A percentile compares a stretch with the other conserved stretches of the same genome.
Evolutionary conservation across 2,113 vertebrate genomes (phyloP).

Genomic region (Sinocyclocheilus rhinocerous): DNA sequence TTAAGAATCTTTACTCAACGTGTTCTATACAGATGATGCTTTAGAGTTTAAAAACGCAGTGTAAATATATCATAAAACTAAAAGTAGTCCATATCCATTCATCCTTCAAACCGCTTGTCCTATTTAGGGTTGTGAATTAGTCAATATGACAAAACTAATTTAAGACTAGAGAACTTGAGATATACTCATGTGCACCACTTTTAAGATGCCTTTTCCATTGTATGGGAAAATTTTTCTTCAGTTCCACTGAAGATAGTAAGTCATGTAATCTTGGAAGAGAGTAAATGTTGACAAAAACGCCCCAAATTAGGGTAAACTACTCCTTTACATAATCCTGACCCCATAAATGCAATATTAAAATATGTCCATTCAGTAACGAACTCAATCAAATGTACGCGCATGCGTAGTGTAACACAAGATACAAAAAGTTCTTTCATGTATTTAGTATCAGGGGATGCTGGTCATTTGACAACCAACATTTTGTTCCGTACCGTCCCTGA

Average conservation of each 20-base stretch:
- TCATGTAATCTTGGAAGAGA: background rate
- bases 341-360: background rate
- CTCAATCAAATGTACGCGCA: background rate
- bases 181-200: background rate
- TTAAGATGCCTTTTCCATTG: background rate
- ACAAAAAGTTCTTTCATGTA: background rate
- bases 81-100: background rate
- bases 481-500: background rate
- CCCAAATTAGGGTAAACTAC: background rate
- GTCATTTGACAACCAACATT: background rate
- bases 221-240: background rate
- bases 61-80: background rate
- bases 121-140: background rate
- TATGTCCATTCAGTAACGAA: background rate
- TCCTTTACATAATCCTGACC: background rate
- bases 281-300: background rate
- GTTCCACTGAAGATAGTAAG: background rate
- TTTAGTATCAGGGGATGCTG: background rate
- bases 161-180: background rate
- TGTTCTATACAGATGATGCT: background rate
- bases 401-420: background rate
- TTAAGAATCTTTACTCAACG: background rate
- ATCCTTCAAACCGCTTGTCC: background rate
- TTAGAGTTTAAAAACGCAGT: background rate
- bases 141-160: background rate